Conservation (phyloP, 2,888 invertebrate genomes). For the Pterostichus madidus region DNA sequence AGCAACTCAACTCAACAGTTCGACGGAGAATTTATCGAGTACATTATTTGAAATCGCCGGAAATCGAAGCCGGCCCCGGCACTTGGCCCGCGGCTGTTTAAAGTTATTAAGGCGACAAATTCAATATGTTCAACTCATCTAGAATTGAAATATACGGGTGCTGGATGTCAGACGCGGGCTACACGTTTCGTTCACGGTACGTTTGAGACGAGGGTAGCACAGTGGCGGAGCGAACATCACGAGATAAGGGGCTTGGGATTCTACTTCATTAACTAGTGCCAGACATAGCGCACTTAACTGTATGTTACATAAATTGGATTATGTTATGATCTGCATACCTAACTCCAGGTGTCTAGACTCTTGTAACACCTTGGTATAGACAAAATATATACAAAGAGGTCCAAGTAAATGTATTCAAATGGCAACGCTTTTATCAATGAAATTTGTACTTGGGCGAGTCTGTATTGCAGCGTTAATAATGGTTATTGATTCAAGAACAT, state of each 20-base stretch:
- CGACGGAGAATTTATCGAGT: conserved; percentile 48
- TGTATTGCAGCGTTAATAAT: too few species aligned
- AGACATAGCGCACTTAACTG: background rate
- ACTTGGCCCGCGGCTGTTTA: conserved; percentile 58
- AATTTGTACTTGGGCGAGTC: too few species aligned
- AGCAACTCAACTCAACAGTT: background rate
- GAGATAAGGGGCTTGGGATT: background rate
- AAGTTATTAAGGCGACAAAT: conserved; percentile 66
- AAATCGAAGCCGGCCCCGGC: conserved; percentile 55
- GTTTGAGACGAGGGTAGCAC: background rate
- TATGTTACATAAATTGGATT: too few species aligned
- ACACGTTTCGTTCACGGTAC: conserved; percentile 1
- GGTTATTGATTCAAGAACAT: too few species aligned
- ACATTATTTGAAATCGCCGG: conserved; percentile 66
- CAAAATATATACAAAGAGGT: too few species aligned
- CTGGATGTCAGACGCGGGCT: background rate
- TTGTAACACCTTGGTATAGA: background rate
- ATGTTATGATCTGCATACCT: background rate
- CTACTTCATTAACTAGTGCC: too few species aligned
- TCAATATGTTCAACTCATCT: conserved; percentile 59
- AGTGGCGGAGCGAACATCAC: background rate
- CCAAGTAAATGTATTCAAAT: too few species aligned
- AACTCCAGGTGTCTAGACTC: background rate
- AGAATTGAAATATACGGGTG: conserved; percentile 42
- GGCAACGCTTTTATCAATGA: too few species aligned